A percentile compares a stretch with the other conserved stretches of the same genome.
These are phyloP conservation scores for Falco novaeseelandiae DNA, from an alignment of 2,797 vertebrate genomes.

Conservation along the genomic window DNA sequence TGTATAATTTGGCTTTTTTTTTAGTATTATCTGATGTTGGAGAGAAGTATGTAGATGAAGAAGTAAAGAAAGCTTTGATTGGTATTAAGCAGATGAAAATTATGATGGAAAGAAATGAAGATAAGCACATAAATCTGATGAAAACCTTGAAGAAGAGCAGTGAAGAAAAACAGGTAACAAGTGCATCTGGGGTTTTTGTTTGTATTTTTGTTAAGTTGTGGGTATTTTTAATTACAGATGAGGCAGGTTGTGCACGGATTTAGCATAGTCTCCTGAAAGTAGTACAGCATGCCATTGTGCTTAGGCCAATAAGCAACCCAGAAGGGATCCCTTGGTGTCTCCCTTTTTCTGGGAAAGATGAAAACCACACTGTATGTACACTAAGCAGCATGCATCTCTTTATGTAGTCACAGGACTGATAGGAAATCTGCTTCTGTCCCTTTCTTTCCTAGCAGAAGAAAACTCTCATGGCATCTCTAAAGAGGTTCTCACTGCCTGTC, in stretches of 20 bases:
- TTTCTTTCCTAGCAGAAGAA: neutral
- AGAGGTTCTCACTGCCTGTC: neutral
- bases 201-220: neutral
- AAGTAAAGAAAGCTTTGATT: conserved; percentile 86
- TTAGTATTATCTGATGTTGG: conserved; percentile 84
- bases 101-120: conserved; percentile 87
- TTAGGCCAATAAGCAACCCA: neutral
- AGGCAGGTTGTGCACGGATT: neutral
- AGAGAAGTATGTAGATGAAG: conserved; percentile 83
- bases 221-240: neutral
- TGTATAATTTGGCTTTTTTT: conserved; percentile 21
- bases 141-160: conserved; percentile 85
- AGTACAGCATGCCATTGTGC: neutral
- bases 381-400: neutral
- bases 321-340: neutral
- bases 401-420: neutral
- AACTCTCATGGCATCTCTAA: neutral
- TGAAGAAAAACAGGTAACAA: conserved; percentile 86
- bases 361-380: neutral
- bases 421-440: neutral
- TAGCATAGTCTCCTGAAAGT: neutral
- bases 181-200: neutral
- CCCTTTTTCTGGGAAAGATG: neutral
- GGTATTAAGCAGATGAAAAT: conserved; percentile 92
- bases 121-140: conserved; percentile 88